phyloP scores from a whole-genome alignment of 2,888 invertebrate species.

The Meganola albula region DNA sequence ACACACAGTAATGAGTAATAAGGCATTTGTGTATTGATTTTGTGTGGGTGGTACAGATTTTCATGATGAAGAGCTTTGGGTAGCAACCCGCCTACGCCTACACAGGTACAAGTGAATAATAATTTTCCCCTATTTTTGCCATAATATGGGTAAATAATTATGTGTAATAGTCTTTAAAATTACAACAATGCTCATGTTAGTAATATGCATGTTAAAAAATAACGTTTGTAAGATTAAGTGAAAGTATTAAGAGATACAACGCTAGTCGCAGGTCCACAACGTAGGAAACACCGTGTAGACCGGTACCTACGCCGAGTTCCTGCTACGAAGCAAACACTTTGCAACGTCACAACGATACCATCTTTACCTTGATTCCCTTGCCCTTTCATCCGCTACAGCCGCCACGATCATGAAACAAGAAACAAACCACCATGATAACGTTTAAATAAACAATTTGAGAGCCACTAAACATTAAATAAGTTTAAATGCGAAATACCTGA shows the following conservation, averaged over 20 bases:
- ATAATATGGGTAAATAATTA: conserved; percentile 6
- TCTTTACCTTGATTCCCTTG: conserved; percentile 88
- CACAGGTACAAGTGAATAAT: conserved; percentile 14
- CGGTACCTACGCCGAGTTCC: conserved; percentile 56
- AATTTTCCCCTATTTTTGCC: too few species aligned
- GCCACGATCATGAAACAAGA: conserved; percentile 77
- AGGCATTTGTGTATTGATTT: conserved; percentile 30
- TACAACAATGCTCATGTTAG: too few species aligned
- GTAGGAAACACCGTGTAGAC: conserved; percentile 56
- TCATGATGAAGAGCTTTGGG: conserved; percentile 24
- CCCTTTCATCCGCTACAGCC: conserved; percentile 88
- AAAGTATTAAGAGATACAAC: conserved; percentile 41
- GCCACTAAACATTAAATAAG: conserved; percentile 41
- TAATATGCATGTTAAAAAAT: conserved; percentile 29
- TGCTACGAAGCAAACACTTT: conserved; percentile 61
- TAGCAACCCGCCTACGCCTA: conserved; percentile 19
- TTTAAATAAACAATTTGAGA: conserved; percentile 25
- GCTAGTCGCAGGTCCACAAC: conserved; percentile 41
- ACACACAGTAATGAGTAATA: conserved; percentile 8
- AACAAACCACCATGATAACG: conserved; percentile 46
- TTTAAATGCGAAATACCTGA: conserved; percentile 82
- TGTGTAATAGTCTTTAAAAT: too few species aligned
- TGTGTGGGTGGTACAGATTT: conserved; percentile 34
- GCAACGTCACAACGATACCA: conserved; percentile 68
- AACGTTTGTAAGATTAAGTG: conserved; percentile 43